Evolutionary conservation across 2,113 vertebrate species (phyloP), one percentile per base, ranked within the genome.

Genomic region (Triplophysa rosa): DNA sequence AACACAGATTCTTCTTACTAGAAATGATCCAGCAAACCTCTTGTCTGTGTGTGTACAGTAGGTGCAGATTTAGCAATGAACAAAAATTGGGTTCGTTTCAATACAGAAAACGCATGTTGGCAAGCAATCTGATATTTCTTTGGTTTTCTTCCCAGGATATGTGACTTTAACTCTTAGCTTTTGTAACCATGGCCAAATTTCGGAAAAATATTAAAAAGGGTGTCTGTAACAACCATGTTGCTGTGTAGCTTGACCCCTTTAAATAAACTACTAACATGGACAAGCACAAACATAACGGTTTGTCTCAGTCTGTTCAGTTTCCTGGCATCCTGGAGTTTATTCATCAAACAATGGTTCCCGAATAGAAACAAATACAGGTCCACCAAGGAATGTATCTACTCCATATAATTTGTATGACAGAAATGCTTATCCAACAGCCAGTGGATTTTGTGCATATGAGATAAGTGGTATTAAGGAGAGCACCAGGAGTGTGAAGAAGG

Each of bases 341-440:
- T 54, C 26, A 67, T 45, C 2, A 26, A 67, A 82, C 58, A 70
- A 63, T 33, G 24, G 65, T 49, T 73, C 12, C 54, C 19, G 14
- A 40, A 59, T 67, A 37, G n/a, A 17, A 62, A 17, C 24, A 82
- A 74, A 67, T 37, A 37, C 68, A 70, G 49, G 17, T 33, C 49
- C 29, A 4, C 42, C 2, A 45, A 45, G 42, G 1, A 45, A 45
- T 37, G 5, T 8, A 37, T 11, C 42, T 45, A 45, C 42, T 45
- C 42, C 42, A 45, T 45, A 11, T 9, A 12, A 12, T 45, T 45
- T 5, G 2, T 45, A 45, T 45, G 42, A 12, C 42, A 42, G 40
- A 42, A 42, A 42, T 8, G 40, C 40, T 42, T 42, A 42, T 10
- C 6, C 7, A 45, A 45, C 10, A 45, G 42, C 10, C 9, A 45